phyloP scores from a whole-genome alignment of 2,888 invertebrate genomes.

The Biston betularia region DNA sequence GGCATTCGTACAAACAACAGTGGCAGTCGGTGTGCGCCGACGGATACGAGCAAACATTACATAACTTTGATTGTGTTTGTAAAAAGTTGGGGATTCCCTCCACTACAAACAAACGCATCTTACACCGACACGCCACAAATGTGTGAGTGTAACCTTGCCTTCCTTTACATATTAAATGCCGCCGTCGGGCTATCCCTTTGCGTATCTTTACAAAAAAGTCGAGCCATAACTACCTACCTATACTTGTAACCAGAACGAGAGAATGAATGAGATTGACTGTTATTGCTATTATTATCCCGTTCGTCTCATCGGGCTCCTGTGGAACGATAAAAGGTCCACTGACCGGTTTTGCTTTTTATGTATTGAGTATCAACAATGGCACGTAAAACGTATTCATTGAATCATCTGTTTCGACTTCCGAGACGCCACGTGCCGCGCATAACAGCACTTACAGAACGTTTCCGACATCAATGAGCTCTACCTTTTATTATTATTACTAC shows the following conservation, averaged over 20 bases:
- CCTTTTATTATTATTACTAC: conserved; percentile 43
- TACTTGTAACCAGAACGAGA: conserved; percentile 80
- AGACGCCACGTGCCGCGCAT: conserved; percentile 63
- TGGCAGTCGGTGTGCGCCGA: conserved; percentile 72
- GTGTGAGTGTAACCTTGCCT: conserved; percentile 85
- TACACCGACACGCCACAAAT: conserved; percentile 69
- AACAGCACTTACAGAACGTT: conserved; percentile 46
- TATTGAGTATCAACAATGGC: conserved; percentile 81
- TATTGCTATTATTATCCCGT: conserved; percentile 82
- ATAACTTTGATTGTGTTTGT: conserved; percentile 87
- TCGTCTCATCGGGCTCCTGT: conserved; percentile 77
- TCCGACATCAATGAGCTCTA: conserved; percentile 45
- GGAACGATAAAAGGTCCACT: conserved; percentile 79
- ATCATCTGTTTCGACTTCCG: conserved; percentile 73
- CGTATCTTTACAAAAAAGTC: conserved; percentile 82
- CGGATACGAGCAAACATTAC: conserved; percentile 85
- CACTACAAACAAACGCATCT: conserved; percentile 82
- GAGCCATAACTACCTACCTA: conserved; percentile 69
- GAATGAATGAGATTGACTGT: conserved; percentile 83
- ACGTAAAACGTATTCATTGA: conserved; percentile 81
- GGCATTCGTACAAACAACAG: conserved; percentile 82
- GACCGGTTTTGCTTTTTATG: conserved; percentile 84
- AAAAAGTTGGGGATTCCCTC: conserved; percentile 86
- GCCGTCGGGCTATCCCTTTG: conserved; percentile 84
- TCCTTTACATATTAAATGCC: conserved; percentile 86